Evolutionary conservation across 64 coral and sea anemone genomes (phyloP).

Genomic region (Stichodactyla helianthus): DNA sequence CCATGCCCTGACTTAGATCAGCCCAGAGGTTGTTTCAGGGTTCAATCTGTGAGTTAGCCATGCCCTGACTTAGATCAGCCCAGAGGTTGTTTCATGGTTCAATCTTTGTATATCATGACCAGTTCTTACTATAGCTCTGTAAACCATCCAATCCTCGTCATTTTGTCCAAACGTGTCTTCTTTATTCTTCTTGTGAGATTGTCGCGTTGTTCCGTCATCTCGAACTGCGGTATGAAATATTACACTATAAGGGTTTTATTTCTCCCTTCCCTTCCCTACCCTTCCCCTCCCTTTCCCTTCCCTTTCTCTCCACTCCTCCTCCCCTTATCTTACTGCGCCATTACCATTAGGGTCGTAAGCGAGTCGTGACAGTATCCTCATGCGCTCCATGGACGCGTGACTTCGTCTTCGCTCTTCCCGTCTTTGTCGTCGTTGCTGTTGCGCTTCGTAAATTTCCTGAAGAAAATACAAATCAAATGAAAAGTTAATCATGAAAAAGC

Average conservation of each 20-base stretch:
- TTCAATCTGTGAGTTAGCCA: too few relatives aligned
- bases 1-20: too few relatives aligned
- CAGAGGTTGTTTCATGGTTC: too few relatives aligned
- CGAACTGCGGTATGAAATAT: conserved; percentile 43
- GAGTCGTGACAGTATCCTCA: conserved; percentile 58
- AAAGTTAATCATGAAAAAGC: too few relatives aligned
- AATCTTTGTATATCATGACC: too few relatives aligned
- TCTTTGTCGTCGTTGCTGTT: conserved; percentile 54
- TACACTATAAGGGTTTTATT: too few relatives aligned
- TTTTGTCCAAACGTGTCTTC: conserved; percentile 99
- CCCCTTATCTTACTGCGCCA: neutral
- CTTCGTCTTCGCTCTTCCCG: conserved; percentile 54
- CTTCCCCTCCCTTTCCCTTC: too few relatives aligned
- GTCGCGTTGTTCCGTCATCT: conserved; percentile 89
- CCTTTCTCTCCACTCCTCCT: too few relatives aligned
- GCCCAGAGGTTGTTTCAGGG: too few relatives aligned
- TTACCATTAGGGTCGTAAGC: conserved; percentile 65
- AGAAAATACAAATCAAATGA: too few relatives aligned
- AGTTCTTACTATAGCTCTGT: conserved; percentile 88
- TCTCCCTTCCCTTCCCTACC: too few relatives aligned
- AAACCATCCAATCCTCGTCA: conserved; percentile 99
- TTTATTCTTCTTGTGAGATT: conserved; percentile 85
- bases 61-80: too few relatives aligned
- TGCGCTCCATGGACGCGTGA: conserved; percentile 52
- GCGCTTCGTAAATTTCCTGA: conserved; percentile 67